These are phyloP conservation scores for Exocentrus adspersus DNA, from an alignment of 2,888 invertebrate genomes.

Conservation along the genomic window DNA sequence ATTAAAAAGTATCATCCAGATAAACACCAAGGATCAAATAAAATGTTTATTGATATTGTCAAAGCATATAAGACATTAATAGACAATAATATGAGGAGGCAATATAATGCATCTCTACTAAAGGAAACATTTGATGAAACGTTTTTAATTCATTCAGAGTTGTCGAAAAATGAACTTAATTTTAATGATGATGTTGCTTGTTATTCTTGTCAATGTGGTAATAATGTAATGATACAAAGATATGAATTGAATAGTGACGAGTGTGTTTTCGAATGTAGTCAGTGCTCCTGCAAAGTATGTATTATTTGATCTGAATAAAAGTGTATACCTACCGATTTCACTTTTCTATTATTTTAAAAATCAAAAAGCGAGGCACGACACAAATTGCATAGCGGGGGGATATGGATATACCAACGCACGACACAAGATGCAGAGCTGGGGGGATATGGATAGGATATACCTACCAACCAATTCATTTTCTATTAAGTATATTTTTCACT, in stretches of 20 bases:
- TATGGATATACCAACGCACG: too few relatives aligned
- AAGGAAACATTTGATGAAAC: constrained; percentile 70
- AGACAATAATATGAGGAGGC: constrained; percentile 69
- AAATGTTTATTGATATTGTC: constrained; percentile 68
- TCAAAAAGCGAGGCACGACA: too few relatives aligned
- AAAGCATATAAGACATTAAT: constrained; percentile 78
- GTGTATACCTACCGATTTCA: not conserved
- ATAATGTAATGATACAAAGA: constrained; percentile 66
- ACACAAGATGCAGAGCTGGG: too few relatives aligned
- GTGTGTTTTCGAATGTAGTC: constrained; percentile 73
- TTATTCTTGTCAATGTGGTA: constrained; percentile 79
- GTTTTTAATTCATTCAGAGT: constrained; percentile 70
- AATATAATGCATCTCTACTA: constrained; percentile 72
- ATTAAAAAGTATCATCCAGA: constrained; percentile 72
- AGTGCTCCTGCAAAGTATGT: constrained; percentile 78
- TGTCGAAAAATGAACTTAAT: constrained; percentile 66
- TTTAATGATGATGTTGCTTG: constrained; percentile 59
- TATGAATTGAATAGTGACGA: constrained; percentile 59
- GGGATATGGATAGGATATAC: too few relatives aligned
- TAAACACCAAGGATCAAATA: constrained; percentile 53
- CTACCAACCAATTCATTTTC: too few relatives aligned
- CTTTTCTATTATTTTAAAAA: not conserved
- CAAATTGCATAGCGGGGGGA: too few relatives aligned
- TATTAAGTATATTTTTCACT: too few relatives aligned
- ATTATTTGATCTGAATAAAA: constrained; percentile 58